Evolutionary conservation across 1,140 invertebrate genomes (phyloP).

Genomic region (Neodiprion fabricii): DNA sequence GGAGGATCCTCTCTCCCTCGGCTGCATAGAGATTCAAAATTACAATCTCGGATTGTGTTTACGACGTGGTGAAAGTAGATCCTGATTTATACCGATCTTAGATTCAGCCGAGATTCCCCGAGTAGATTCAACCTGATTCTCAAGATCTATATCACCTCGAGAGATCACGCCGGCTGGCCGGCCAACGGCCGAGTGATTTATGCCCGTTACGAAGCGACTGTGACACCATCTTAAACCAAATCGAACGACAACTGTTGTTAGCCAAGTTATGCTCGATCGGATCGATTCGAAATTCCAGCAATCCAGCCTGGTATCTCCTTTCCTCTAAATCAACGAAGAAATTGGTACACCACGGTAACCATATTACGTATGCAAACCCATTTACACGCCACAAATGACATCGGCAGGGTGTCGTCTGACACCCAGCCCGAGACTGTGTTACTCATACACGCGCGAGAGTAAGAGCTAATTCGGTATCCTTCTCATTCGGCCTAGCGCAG

Average conservation of each 20-base stretch:
- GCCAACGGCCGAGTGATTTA: background rate
- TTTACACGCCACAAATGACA: too few species aligned
- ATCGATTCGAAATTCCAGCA: background rate
- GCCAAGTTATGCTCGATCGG: background rate
- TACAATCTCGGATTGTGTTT: constrained; percentile 33
- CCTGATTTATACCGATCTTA: constrained; percentile 1
- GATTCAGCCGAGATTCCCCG: background rate
- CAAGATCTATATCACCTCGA: background rate
- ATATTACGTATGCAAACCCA: background rate
- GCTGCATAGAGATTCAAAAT: constrained; percentile 62
- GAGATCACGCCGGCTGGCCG: background rate
- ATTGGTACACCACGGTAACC: background rate
- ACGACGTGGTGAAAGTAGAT: constrained; percentile 7
- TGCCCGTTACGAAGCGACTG: background rate
- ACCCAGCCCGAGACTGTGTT: background rate
- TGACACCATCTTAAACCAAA: constrained; percentile 2
- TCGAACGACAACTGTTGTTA: background rate
- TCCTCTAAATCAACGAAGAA: background rate
- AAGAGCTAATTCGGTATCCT: background rate
- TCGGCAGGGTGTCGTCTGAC: background rate
- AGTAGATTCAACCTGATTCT: background rate
- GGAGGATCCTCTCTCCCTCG: constrained; percentile 51
- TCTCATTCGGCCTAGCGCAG: background rate
- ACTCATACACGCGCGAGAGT: background rate
- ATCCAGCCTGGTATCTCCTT: background rate